Conservation (phyloP, 1,140 invertebrate genomes). For the Hormaphis cornu region DNA sequence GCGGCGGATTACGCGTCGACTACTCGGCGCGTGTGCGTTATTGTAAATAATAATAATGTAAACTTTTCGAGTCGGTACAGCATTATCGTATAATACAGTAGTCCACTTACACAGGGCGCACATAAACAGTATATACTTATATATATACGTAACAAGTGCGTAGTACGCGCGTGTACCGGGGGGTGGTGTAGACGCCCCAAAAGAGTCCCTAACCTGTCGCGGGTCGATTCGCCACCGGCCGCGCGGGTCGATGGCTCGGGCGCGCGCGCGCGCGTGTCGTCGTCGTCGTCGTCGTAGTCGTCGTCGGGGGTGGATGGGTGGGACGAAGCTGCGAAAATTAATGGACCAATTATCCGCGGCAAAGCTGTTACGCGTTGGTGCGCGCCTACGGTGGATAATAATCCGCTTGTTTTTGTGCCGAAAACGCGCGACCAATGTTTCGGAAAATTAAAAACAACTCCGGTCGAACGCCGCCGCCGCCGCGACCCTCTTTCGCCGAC, state of each 20-base stretch:
- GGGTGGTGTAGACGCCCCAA: too few species aligned
- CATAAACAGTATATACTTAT: too few species aligned
- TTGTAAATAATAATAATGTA: too few species aligned
- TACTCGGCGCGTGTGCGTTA: too few species aligned
- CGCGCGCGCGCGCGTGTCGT: neutral
- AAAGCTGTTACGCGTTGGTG: conserved; percentile 3
- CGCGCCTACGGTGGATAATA: conserved; percentile 21
- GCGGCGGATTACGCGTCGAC: too few species aligned
- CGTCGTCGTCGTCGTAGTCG: neutral
- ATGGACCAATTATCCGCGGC: conserved; percentile 27
- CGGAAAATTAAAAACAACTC: conserved; percentile 27
- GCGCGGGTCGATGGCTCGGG: neutral
- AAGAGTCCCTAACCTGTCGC: too few species aligned
- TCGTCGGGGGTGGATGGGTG: neutral
- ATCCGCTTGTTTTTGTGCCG: neutral
- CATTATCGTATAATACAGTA: too few species aligned
- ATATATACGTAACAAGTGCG: too few species aligned
- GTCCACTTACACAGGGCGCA: too few species aligned
- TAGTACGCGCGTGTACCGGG: too few species aligned
- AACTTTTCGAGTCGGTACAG: too few species aligned
- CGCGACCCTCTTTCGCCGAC: too few species aligned
- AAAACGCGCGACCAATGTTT: neutral
- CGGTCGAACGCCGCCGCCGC: neutral
- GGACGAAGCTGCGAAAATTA: conserved; percentile 17
- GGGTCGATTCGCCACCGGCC: neutral